These are phyloP conservation scores for Pediacus dermestoides DNA, from an alignment of 2,888 invertebrate species.

Conservation along the genomic window DNA sequence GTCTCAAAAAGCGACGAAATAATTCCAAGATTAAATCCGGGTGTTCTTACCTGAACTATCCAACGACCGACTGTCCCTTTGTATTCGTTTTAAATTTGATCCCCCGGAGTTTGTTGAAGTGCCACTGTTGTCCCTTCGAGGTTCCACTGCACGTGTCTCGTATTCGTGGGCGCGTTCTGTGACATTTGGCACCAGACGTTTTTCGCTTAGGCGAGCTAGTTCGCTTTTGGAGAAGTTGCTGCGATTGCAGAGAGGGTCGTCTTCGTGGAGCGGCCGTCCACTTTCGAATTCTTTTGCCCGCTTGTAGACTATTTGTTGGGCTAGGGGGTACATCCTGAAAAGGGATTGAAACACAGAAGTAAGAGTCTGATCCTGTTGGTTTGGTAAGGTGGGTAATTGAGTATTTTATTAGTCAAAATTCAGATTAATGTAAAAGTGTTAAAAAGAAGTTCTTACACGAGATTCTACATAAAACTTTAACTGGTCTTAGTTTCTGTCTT, in stretches of 20 bases:
- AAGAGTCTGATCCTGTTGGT: no score
- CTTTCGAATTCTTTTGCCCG: conserved; percentile 72
- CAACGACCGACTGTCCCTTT: conserved; percentile 55
- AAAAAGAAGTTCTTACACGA: no score
- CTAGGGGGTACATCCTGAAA: conserved; percentile 44
- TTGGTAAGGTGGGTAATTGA: no score
- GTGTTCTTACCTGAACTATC: conserved; percentile 52
- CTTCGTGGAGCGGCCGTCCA: conserved; percentile 57
- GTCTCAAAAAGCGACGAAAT: conserved; percentile 11
- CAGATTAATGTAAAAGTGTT: no score
- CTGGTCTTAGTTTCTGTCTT: no score
- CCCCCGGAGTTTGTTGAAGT: conserved; percentile 34
- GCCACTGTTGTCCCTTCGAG: conserved; percentile 33
- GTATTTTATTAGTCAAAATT: no score
- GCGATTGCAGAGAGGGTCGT: conserved; percentile 56
- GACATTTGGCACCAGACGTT: conserved; percentile 71
- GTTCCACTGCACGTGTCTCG: conserved; percentile 56
- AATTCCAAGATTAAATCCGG: conserved; percentile 1
- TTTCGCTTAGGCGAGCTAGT: conserved; percentile 59
- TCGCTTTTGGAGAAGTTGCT: conserved; percentile 68
- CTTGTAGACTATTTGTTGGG: conserved; percentile 67
- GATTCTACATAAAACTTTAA: no score
- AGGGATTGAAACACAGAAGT: no score
- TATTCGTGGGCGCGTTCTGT: conserved; percentile 69
- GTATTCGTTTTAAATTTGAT: conserved; percentile 38